phyloP scores from a whole-genome alignment of 2,797 vertebrate genomes.

The Phalanger gymnotis region DNA sequence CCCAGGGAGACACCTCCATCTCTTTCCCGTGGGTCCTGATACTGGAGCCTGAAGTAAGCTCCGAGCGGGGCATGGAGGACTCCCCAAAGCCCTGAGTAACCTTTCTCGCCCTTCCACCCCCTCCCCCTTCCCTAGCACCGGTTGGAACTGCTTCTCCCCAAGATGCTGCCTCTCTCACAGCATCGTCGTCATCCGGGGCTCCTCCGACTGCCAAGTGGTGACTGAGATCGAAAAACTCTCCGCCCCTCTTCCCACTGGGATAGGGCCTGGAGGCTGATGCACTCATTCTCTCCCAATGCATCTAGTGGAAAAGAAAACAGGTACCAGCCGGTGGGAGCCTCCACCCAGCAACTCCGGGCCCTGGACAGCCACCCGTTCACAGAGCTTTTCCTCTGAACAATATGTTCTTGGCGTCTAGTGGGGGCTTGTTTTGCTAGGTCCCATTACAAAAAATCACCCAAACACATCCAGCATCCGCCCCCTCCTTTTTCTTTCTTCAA shows the following conservation, averaged over 20 bases:
- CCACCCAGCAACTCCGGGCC: conserved; percentile 26
- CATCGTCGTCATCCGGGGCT: conserved; percentile 10
- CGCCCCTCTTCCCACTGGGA: not conserved
- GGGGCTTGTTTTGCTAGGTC: conserved; percentile 41
- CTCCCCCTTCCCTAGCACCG: not conserved
- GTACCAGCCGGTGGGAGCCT: conserved; percentile 44
- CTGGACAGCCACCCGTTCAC: conserved; percentile 44
- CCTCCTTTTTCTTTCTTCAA: not conserved
- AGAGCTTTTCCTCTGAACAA: conserved; percentile 49
- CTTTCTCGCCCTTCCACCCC: not conserved
- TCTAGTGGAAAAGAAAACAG: conserved; percentile 26
- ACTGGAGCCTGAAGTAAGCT: not conserved
- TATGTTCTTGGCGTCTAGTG: conserved; percentile 64
- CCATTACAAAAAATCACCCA: conserved; percentile 46
- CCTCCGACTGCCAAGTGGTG: not conserved
- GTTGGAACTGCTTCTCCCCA: not conserved
- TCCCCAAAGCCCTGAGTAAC: conserved; percentile 17
- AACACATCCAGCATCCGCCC: conserved; percentile 40
- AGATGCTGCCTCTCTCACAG: not conserved
- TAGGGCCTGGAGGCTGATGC: not conserved
- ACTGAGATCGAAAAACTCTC: not conserved
- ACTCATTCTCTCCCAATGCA: not conserved
- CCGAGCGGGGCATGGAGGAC: conserved; percentile 28
- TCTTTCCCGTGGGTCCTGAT: not conserved
- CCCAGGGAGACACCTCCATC: not conserved